These are phyloP conservation scores for Cataglyphis cursor DNA, from an alignment of 2,888 invertebrate species.

Conservation along the genomic window DNA sequence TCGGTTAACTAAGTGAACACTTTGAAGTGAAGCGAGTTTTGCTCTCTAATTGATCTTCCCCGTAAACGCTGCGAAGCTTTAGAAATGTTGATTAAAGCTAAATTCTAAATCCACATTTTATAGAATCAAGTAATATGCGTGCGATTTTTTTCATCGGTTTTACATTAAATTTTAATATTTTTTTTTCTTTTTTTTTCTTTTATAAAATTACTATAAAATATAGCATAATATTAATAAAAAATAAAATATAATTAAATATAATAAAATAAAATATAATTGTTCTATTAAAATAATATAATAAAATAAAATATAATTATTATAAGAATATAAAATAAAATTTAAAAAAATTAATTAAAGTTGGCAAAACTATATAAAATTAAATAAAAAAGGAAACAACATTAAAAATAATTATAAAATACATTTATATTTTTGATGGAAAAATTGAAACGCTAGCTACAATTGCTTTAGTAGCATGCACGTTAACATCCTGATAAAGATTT, in stretches of 20 bases:
- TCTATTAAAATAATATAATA: neutral
- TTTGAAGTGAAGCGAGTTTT: slow-evolving; percentile 34
- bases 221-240: neutral
- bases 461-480: no score
- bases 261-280: neutral
- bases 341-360: neutral
- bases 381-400: neutral
- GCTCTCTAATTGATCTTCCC: slow-evolving; percentile 32
- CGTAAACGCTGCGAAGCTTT: slow-evolving; percentile 16
- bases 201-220: neutral
- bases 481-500: neutral
- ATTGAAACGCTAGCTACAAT: neutral
- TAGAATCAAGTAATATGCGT: neutral
- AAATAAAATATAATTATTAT: neutral
- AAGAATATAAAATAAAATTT: neutral
- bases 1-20: slow-evolving; percentile 34
- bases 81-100: slow-evolving; percentile 41
- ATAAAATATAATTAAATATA: neutral
- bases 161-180: neutral
- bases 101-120: neutral
- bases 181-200: neutral
- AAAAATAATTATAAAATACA: neutral
- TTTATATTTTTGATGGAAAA: neutral
- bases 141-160: neutral
- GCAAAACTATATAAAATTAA: neutral